phyloP scores from a whole-genome alignment of 2,888 invertebrate genomes.

The Macrophya annulata region DNA sequence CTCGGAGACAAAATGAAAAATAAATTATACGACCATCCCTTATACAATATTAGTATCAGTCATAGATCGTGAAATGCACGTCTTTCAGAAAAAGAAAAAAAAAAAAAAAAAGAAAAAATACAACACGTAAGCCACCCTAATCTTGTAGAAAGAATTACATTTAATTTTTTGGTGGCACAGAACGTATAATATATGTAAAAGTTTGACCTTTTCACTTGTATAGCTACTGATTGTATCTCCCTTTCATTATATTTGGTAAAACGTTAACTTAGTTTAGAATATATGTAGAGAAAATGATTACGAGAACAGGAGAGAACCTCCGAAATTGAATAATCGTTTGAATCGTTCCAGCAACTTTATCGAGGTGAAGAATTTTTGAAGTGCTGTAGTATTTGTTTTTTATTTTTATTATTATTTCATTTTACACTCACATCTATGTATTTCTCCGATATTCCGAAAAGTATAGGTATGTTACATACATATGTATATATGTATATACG shows the following conservation, averaged over 20 bases:
- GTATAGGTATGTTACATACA: too few relatives aligned
- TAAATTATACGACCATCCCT: not conserved
- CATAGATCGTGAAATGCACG: not conserved
- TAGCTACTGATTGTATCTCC: too few relatives aligned
- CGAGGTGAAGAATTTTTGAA: constrained; percentile 27
- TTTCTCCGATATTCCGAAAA: not conserved
- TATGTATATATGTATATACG: not conserved
- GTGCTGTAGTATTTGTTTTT: not conserved
- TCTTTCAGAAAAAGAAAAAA: not conserved
- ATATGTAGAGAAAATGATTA: not conserved
- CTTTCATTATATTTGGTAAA: not conserved
- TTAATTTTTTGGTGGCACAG: too few relatives aligned
- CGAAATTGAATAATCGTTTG: constrained; percentile 45
- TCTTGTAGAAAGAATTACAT: too few relatives aligned
- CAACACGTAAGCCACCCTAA: too few relatives aligned
- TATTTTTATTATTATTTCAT: not conserved
- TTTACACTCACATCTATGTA: not conserved
- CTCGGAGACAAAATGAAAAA: not conserved
- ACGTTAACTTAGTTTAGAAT: not conserved
- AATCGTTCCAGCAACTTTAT: constrained; percentile 41
- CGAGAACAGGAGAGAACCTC: not conserved
- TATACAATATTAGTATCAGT: not conserved
- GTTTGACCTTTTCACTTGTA: not conserved
- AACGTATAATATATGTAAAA: too few relatives aligned
- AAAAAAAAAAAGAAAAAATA: too few relatives aligned